Conservation (phyloP, 1,140 invertebrate genomes). For the Caenorhabditis inopinata region DNA sequence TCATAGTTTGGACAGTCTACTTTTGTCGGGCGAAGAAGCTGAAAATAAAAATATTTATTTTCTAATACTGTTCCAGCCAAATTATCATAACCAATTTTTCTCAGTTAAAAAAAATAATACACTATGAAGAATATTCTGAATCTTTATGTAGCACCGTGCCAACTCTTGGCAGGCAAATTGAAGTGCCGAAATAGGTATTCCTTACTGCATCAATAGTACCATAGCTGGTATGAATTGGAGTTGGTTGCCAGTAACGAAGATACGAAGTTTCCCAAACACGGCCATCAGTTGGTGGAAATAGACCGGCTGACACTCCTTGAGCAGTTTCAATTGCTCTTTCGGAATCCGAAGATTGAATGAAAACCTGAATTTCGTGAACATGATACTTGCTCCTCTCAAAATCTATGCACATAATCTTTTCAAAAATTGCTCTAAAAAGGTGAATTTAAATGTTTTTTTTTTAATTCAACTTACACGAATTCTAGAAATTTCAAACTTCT, state of each 20-base stretch:
- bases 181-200: neutral
- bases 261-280: neutral
- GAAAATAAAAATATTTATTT: no score
- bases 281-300: neutral
- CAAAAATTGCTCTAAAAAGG: no score
- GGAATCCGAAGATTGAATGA: neutral
- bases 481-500: no score
- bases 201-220: constrained; percentile 18
- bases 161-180: no score
- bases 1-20: neutral
- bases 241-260: neutral
- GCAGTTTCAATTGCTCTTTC: constrained; percentile 28
- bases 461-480: no score
- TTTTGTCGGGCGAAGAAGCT: constrained; percentile 31
- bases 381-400: neutral
- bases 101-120: no score
- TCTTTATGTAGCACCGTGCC: no score
- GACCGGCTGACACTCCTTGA: constrained; percentile 21
- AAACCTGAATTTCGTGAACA: neutral
- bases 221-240: constrained; percentile 3
- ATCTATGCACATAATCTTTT: no score
- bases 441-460: no score
- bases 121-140: no score
- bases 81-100: no score
- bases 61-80: no score